Conservation (phyloP, 2,113 vertebrate genomes). For the Brachypteracias leptosomus region DNA sequence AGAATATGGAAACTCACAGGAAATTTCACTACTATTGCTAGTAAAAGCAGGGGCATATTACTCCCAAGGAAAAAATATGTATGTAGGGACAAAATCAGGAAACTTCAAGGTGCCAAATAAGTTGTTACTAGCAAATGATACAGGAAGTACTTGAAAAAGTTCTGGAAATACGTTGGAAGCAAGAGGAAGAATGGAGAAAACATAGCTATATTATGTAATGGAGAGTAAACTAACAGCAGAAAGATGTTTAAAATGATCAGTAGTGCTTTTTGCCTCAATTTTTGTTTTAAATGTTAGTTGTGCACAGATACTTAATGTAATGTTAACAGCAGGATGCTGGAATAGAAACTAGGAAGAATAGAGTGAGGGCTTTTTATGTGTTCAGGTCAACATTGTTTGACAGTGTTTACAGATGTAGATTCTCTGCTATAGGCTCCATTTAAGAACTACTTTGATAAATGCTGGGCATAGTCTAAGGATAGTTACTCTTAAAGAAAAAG, state of each 20-base stretch:
- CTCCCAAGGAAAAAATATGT: not conserved
- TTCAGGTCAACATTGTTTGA: not conserved
- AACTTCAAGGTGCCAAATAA: not conserved
- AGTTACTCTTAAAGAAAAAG: not conserved
- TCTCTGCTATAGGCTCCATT: not conserved
- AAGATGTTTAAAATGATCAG: not conserved
- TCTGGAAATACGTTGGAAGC: not conserved
- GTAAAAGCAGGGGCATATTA: not conserved
- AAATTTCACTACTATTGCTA: not conserved
- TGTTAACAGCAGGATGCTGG: not conserved
- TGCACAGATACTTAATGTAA: not conserved
- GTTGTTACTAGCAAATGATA: not conserved
- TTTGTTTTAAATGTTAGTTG: not conserved
- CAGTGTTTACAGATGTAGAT: not conserved
- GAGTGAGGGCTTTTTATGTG: not conserved
- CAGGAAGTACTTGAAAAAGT: not conserved
- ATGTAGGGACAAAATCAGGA: not conserved
- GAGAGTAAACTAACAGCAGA: not conserved
- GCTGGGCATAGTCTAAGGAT: not conserved
- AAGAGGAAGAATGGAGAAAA: not conserved
- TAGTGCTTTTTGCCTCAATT: not conserved
- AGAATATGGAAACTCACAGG: not conserved
- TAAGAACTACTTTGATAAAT: not conserved
- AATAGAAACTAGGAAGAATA: not conserved
- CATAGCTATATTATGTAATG: not conserved